These are phyloP conservation scores for Ectemnius cavifrons DNA, from an alignment of 2,888 invertebrate species.

Conservation along the genomic window DNA sequence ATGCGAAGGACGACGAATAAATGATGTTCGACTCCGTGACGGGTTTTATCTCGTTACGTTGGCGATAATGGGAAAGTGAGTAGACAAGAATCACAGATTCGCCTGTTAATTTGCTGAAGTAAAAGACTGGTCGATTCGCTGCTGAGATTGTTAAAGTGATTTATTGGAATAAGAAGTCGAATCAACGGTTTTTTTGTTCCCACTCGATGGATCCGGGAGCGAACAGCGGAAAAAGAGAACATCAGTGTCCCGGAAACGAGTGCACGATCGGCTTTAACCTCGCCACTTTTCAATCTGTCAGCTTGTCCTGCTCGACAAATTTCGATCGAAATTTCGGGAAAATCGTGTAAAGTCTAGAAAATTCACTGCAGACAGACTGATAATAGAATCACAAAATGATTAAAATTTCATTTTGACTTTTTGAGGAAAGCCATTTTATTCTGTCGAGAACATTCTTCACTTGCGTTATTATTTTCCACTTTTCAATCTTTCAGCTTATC, in stretches of 20 bases:
- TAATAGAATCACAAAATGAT: too few relatives aligned
- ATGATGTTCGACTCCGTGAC: neutral
- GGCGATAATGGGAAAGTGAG: neutral
- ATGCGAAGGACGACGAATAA: neutral
- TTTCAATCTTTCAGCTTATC: conserved; percentile 37
- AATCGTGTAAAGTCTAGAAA: neutral
- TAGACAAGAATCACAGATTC: neutral
- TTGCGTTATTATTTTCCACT: conserved; percentile 1
- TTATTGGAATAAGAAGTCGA: conserved; percentile 25
- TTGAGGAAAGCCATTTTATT: too few relatives aligned
- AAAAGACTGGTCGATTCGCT: neutral
- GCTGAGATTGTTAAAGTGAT: conserved; percentile 13
- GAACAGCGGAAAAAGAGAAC: conserved; percentile 6
- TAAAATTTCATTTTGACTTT: too few relatives aligned
- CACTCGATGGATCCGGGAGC: conserved; percentile 15
- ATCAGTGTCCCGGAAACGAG: conserved; percentile 9
- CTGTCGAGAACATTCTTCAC: too few relatives aligned
- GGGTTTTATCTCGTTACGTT: neutral
- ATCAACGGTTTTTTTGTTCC: conserved; percentile 18
- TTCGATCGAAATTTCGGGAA: conserved; percentile 32
- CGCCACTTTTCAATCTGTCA: conserved; percentile 39
- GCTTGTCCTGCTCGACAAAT: conserved; percentile 31
- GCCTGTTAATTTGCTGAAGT: conserved; percentile 2
- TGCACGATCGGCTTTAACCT: conserved; percentile 26
- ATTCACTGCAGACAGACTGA: too few relatives aligned